Evolutionary conservation across 2,797 vertebrate species (phyloP).

Genomic region (Cirrhinus molitorella): DNA sequence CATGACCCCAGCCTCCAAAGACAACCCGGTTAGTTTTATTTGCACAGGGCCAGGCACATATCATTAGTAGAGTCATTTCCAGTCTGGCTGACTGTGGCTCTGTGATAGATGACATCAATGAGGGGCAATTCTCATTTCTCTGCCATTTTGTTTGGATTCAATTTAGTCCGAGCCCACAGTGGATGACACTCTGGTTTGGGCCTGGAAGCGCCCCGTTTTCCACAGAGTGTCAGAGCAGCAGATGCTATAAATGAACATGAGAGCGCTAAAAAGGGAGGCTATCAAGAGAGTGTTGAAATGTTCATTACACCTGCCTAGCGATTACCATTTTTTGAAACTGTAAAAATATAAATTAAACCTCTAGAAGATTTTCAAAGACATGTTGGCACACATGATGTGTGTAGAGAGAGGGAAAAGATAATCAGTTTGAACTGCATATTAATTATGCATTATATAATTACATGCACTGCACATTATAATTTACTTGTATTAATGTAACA

Average conservation of each 20-base stretch:
- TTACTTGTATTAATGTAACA: neutral
- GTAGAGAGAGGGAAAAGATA: neutral
- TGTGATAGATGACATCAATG: conserved; percentile 60
- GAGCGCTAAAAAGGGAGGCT: conserved; percentile 49
- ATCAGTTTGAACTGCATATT: neutral
- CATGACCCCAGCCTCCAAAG: conserved; percentile 40
- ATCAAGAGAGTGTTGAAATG: conserved; percentile 67
- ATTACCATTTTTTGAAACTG: conserved; percentile 45
- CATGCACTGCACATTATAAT: conserved; percentile 1
- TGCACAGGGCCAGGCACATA: conserved; percentile 50
- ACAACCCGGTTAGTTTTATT: conserved; percentile 55
- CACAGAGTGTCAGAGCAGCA: conserved; percentile 59
- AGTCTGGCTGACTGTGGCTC: conserved; percentile 51
- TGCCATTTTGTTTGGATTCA: conserved; percentile 69
- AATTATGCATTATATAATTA: conserved; percentile 14
- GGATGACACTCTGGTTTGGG: conserved; percentile 62
- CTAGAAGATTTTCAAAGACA: neutral
- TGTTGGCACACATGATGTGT: neutral
- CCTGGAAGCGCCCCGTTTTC: conserved; percentile 52
- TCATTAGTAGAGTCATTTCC: conserved; percentile 60
- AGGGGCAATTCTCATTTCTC: conserved; percentile 64
- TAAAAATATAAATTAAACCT: neutral
- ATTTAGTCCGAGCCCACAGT: conserved; percentile 61
- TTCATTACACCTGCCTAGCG: conserved; percentile 62
- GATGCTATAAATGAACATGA: conserved; percentile 61